phyloP scores from a whole-genome alignment of 2,888 invertebrate species.

The Ormyrus pomaceus region DNA sequence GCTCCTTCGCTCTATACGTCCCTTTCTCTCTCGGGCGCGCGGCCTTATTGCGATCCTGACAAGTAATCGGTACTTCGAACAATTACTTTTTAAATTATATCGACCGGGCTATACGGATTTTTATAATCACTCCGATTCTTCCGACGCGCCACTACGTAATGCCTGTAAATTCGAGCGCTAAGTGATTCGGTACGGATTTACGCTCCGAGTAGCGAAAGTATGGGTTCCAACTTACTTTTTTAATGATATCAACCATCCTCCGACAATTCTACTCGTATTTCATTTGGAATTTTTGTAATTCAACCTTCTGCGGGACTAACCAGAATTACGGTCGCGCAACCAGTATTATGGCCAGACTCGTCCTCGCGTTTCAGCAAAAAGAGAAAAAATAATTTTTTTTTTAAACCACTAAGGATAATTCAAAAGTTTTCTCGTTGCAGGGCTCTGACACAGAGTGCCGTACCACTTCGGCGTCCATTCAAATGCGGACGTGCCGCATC shows the following conservation, averaged over 20 bases:
- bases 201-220: background rate
- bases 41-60: constrained; percentile 38
- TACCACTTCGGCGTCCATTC: no score
- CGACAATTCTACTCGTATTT: no score
- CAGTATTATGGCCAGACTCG: no score
- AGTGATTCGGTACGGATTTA: background rate
- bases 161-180: background rate
- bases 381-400: no score
- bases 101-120: constrained; percentile 21
- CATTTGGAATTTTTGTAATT: no score
- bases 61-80: constrained; percentile 46
- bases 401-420: no score
- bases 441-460: no score
- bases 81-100: constrained; percentile 49
- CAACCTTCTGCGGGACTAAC: no score
- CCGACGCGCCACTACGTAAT: background rate
- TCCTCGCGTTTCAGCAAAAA: no score
- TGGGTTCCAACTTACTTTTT: background rate
- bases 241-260: background rate
- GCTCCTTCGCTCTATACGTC: constrained; percentile 1
- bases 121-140: background rate
- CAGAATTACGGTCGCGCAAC: no score
- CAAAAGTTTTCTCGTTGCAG: no score
- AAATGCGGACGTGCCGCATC: no score
- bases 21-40: constrained; percentile 20